These are phyloP conservation scores for Galleria mellonella DNA, from an alignment of 1,140 invertebrate species.

Conservation along the genomic window DNA sequence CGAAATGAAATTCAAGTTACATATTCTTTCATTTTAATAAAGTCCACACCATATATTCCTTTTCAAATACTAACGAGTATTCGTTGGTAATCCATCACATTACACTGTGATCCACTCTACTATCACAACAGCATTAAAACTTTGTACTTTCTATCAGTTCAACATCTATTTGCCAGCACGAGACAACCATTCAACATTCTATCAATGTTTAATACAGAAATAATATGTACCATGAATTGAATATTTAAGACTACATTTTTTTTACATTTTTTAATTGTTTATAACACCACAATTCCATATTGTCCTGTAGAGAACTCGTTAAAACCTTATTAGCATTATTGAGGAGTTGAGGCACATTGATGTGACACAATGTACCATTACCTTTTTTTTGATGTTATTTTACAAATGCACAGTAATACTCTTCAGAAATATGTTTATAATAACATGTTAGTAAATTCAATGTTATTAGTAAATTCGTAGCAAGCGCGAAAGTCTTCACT, in stretches of 20 bases:
- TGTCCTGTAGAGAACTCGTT: conserved; percentile 25
- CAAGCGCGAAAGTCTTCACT: too few relatives aligned
- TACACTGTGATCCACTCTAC: conserved; percentile 7
- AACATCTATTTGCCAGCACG: background rate
- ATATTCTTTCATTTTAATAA: conserved; percentile 20
- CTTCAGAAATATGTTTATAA: too few relatives aligned
- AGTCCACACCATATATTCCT: conserved; percentile 1
- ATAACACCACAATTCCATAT: conserved; percentile 53
- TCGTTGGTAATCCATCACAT: background rate
- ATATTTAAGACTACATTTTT: conserved; percentile 27
- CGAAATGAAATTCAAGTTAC: conserved; percentile 29
- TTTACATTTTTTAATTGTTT: conserved; percentile 48
- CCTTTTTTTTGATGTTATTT: too few relatives aligned
- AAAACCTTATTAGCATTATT: conserved; percentile 15
- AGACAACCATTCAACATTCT: conserved; percentile 12
- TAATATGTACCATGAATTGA: conserved; percentile 29
- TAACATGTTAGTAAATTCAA: too few relatives aligned
- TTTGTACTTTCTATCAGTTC: conserved; percentile 45
- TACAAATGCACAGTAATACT: too few relatives aligned
- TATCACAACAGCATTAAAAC: conserved; percentile 33
- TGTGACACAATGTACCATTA: background rate
- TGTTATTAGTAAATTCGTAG: too few relatives aligned
- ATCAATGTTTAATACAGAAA: conserved; percentile 19
- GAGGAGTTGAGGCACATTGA: conserved; percentile 16
- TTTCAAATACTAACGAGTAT: conserved; percentile 3